Percentiles rank a stretch among this genome's conserved stretches.
Conservation (phyloP, 2,888 invertebrate species). For the Pterostichus niger region DNA sequence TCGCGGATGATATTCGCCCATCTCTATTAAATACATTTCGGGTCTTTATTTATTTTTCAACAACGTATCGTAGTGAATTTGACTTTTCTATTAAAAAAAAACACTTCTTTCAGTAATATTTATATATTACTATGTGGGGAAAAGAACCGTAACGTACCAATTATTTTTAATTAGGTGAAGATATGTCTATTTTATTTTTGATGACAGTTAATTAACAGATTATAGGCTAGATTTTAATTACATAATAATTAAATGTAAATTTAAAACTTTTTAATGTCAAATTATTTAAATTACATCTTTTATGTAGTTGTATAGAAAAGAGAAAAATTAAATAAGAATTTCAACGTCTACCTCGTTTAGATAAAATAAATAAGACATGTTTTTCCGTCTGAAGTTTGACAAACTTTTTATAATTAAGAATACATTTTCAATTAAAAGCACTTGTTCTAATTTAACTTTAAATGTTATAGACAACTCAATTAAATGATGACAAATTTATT, state of each 20-base stretch:
- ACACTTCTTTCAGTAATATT: too few relatives aligned
- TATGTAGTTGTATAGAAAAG: background rate
- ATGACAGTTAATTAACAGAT: too few relatives aligned
- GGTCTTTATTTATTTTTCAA: too few relatives aligned
- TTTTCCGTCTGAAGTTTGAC: background rate
- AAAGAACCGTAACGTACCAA: too few relatives aligned
- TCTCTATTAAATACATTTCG: too few relatives aligned
- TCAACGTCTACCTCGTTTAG: background rate
- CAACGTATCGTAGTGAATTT: too few relatives aligned
- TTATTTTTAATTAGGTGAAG: too few relatives aligned
- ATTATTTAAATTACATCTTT: background rate
- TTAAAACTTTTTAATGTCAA: background rate
- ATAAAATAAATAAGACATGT: background rate
- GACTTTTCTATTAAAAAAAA: too few relatives aligned
- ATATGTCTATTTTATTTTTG: too few relatives aligned
- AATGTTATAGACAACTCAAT: slow-evolving; percentile 13
- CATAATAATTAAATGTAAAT: background rate
- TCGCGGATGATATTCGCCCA: too few relatives aligned
- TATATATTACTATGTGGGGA: too few relatives aligned
- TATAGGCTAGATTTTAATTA: too few relatives aligned
- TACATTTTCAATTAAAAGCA: slow-evolving; percentile 29
- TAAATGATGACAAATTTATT: slow-evolving; percentile 5
- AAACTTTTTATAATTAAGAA: slow-evolving; percentile 17
- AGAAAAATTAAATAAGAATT: background rate
- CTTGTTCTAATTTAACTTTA: background rate